These are phyloP conservation scores for Harpalus rufipes DNA, from an alignment of 2,888 invertebrate species.

Conservation along the genomic window DNA sequence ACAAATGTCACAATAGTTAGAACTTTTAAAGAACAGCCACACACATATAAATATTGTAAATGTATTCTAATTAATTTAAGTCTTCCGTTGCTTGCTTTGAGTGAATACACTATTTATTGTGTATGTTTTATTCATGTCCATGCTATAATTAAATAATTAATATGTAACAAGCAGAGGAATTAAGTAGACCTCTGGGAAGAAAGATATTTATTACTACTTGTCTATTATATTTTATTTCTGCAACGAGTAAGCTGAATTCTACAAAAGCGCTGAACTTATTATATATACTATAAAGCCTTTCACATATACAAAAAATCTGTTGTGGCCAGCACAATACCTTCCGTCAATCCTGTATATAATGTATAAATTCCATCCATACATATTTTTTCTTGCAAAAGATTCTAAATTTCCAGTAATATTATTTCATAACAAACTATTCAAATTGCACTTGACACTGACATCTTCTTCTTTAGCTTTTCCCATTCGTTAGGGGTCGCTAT, in stretches of 20 bases:
- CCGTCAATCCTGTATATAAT: no score
- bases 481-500: no score
- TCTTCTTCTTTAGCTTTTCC: no score
- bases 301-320: no score
- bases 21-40: not conserved
- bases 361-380: no score
- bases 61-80: constrained; percentile 23
- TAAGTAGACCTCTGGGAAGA: not conserved
- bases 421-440: no score
- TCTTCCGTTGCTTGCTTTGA: constrained; percentile 9
- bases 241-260: not conserved
- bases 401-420: no score
- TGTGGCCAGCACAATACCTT: no score
- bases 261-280: no score
- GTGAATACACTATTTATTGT: constrained; percentile 44
- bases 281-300: no score
- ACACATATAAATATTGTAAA: constrained; percentile 13
- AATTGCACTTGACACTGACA: no score
- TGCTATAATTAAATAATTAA: constrained; percentile 43
- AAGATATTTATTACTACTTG: not conserved
- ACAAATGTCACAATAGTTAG: not conserved
- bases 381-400: no score
- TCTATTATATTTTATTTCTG: not conserved
- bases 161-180: constrained; percentile 11
- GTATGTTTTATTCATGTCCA: constrained; percentile 32